These are phyloP conservation scores for Gavialis gangeticus DNA, from an alignment of 2,113 vertebrate species.

Conservation along the genomic window DNA sequence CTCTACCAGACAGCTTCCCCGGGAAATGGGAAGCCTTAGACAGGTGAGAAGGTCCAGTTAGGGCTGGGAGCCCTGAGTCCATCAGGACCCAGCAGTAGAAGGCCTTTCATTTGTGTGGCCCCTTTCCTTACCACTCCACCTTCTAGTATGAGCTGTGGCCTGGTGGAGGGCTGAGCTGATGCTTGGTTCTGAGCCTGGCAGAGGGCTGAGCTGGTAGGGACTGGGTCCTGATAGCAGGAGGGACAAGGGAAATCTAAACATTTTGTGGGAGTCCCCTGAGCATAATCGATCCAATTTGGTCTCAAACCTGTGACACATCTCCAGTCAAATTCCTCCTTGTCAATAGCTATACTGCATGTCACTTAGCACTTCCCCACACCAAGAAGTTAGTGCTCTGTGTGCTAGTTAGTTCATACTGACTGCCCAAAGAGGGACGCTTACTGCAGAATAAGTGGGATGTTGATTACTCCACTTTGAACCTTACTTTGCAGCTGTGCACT, in stretches of 20 bases:
- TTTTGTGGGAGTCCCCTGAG: neutral
- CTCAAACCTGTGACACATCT: neutral
- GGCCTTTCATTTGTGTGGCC: too few relatives aligned
- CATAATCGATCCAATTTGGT: neutral
- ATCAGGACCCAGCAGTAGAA: too few relatives aligned
- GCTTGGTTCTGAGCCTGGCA: too few relatives aligned
- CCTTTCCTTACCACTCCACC: too few relatives aligned
- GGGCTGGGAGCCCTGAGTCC: too few relatives aligned
- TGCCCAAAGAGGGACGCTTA: neutral
- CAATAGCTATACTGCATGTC: accelerated
- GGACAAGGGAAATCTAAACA: neutral
- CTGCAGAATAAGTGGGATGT: neutral
- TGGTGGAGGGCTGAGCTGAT: too few relatives aligned
- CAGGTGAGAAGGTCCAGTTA: too few relatives aligned
- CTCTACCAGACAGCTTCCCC: too few relatives aligned
- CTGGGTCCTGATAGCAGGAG: too few relatives aligned
- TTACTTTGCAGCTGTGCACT: neutral
- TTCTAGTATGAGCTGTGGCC: too few relatives aligned
- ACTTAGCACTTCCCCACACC: accelerated
- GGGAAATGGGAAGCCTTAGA: too few relatives aligned
- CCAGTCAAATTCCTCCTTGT: neutral
- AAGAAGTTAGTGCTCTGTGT: neutral
- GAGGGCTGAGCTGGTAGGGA: too few relatives aligned
- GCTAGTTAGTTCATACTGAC: neutral
- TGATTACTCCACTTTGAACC: neutral